phyloP scores from a whole-genome alignment of 2,888 invertebrate species.

The Philereme transversata region DNA sequence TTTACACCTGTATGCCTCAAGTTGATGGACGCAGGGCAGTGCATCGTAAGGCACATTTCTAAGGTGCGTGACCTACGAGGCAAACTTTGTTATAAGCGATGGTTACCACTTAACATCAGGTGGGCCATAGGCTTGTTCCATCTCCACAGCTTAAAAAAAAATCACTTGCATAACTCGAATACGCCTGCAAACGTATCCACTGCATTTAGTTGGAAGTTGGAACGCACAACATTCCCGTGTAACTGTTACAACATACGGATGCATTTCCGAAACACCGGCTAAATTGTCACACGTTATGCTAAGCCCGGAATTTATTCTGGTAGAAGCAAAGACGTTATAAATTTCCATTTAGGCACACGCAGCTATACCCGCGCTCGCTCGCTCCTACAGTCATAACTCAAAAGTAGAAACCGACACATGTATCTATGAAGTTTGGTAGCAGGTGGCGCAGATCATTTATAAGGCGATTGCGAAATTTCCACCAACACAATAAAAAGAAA shows the following conservation, averaged over 20 bases:
- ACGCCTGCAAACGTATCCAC: neutral
- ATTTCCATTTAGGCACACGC: conserved; percentile 67
- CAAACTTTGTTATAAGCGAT: too few relatives aligned
- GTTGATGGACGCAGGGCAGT: too few relatives aligned
- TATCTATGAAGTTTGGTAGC: conserved; percentile 61
- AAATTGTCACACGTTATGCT: conserved; percentile 26
- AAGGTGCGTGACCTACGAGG: too few relatives aligned
- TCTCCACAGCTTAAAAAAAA: too few relatives aligned
- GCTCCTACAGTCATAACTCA: conserved; percentile 44
- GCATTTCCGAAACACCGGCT: conserved; percentile 25
- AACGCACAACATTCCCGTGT: conserved; percentile 4
- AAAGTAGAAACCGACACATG: conserved; percentile 58
- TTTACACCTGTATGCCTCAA: too few relatives aligned
- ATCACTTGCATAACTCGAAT: conserved; percentile 6
- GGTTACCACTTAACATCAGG: too few relatives aligned
- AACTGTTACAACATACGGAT: conserved; percentile 8
- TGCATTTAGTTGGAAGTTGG: conserved; percentile 2
- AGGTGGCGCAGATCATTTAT: conserved; percentile 57
- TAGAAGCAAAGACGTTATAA: conserved; percentile 58
- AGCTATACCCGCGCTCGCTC: conserved; percentile 49
- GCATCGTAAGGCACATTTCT: too few relatives aligned
- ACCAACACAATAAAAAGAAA: conserved; percentile 34
- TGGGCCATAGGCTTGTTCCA: too few relatives aligned
- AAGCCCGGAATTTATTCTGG: conserved; percentile 46
- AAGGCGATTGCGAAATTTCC: conserved; percentile 36